phyloP scores from a whole-genome alignment of 2,797 vertebrate genomes.

The Malacoctenus gilli region DNA sequence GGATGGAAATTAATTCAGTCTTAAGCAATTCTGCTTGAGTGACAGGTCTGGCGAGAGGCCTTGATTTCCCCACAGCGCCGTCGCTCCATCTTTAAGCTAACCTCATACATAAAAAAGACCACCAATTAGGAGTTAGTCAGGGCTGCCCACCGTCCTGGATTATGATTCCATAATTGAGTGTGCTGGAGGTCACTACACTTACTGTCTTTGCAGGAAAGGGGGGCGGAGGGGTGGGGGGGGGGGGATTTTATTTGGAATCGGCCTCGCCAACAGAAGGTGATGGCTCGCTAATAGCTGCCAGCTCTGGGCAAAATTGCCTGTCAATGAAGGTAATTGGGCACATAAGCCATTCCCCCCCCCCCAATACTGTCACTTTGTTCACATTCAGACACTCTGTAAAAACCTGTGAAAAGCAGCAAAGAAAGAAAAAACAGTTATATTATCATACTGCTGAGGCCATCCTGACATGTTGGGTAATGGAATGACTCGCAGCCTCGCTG shows the following conservation, averaged over 20 bases:
- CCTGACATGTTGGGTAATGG: constrained; percentile 24
- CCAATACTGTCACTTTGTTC: constrained; percentile 58
- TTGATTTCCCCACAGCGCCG: constrained; percentile 61
- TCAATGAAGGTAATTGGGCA: constrained; percentile 75
- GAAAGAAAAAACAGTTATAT: constrained; percentile 18
- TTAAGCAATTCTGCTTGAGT: constrained; percentile 63
- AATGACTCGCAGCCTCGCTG: constrained; percentile 14
- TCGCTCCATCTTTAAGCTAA: constrained; percentile 56
- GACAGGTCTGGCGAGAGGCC: constrained; percentile 56
- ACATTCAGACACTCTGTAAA: constrained; percentile 29
- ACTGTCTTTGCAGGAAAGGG: constrained; percentile 45
- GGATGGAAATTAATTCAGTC: constrained; percentile 65
- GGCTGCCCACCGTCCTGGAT: constrained; percentile 58
- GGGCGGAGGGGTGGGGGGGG: too few relatives aligned
- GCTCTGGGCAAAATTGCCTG: constrained; percentile 70
- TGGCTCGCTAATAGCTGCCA: constrained; percentile 72
- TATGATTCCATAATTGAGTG: constrained; percentile 75
- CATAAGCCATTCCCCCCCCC: constrained; percentile 39
- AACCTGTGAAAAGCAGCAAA: neutral
- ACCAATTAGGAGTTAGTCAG: constrained; percentile 70
- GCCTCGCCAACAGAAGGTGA: constrained; percentile 68
- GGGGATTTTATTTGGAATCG: constrained; percentile 54
- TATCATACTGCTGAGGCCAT: constrained; percentile 6
- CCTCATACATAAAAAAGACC: constrained; percentile 72
- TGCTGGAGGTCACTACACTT: constrained; percentile 62